Base-by-base conservation (phyloP, 2,113 vertebrate genomes). In the Trinectes maculatus region DNA sequence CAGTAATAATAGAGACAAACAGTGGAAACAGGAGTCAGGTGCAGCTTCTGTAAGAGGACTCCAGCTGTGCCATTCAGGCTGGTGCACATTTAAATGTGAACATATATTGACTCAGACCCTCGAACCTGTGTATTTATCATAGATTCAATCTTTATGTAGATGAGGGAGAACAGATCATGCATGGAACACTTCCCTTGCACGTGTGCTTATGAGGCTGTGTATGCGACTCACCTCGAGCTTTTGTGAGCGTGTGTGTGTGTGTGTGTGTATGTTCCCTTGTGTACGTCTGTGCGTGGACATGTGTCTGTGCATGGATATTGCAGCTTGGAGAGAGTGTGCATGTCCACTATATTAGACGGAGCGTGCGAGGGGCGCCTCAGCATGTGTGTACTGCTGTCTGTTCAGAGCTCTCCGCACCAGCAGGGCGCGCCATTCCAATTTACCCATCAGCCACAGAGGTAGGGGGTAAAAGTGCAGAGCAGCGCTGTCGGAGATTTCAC, bases 371-470 rank as follows among this genome's bases (percentile, higher is more conserved):
- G 85, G 82, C 43, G 80, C 79, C 90, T 75, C 87, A 85, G 87
- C 80, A 47, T 87, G 90, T 81, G 89, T 81, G 85, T 73, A 13
- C 82, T 60, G 85, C 87, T 89, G 87, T 80, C 85, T 87, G 85
- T 87, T 87, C 76, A 24, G 86, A 87, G 79, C 87, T 89, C 87
- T 86, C 83, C 11, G 86, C 78, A 54, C 89, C 90, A 90, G 90
- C 92, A 91, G 91, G 91, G 89, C 75, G 88, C 87, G 83, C 89
- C 83, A 87, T 89, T 91, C 84, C 86, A 91, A 89, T 90, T 92
- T 91, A 89, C 77, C 91, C 88, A 88, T 91, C 87, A 90, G 89
- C 87, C 83, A 26, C 37, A 15, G 80, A 85, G 80, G 88, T 25
- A 49, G 85, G 87, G 89, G 88, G 89, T 85, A 90, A 82, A 77